Percentiles rank a stretch among this genome's conserved stretches.
These are phyloP conservation scores for Ascaphus truei DNA, from an alignment of 2,113 vertebrate species.

Conservation along the genomic window DNA sequence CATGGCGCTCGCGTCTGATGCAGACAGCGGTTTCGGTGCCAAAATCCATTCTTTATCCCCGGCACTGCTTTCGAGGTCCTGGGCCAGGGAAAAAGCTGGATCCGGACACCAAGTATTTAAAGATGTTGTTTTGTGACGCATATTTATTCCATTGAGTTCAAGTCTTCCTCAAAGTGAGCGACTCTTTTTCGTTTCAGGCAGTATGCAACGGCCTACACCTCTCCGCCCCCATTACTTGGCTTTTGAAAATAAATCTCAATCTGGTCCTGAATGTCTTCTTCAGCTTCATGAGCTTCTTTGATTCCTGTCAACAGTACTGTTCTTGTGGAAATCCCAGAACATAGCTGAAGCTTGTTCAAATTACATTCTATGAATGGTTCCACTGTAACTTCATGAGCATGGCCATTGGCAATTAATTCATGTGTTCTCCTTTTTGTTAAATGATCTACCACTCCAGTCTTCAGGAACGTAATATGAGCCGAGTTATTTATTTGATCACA, in stretches of 20 bases:
- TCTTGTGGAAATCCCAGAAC: constrained; percentile 58
- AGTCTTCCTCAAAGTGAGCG: constrained; percentile 67
- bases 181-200: constrained; percentile 31
- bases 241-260: constrained; percentile 87
- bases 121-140: too few relatives aligned
- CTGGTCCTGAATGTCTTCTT: constrained; percentile 76
- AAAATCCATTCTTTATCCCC: too few relatives aligned
- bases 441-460: constrained; percentile 64
- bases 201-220: constrained; percentile 78
- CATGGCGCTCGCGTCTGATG: too few relatives aligned
- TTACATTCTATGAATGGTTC: constrained; percentile 32
- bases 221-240: constrained; percentile 78
- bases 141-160: too few relatives aligned
- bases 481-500: constrained; percentile 53
- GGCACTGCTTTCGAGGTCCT: too few relatives aligned
- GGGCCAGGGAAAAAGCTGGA: too few relatives aligned
- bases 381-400: constrained; percentile 43
- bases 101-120: too few relatives aligned
- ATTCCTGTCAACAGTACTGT: constrained; percentile 75
- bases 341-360: constrained; percentile 81
- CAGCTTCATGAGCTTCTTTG: constrained; percentile 54
- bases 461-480: constrained; percentile 68
- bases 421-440: constrained; percentile 51
- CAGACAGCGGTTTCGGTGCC: too few relatives aligned
- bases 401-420: constrained; percentile 43